Base-by-base conservation (phyloP, 1,140 invertebrate genomes). In the Hydropsyche tenuis region DNA sequence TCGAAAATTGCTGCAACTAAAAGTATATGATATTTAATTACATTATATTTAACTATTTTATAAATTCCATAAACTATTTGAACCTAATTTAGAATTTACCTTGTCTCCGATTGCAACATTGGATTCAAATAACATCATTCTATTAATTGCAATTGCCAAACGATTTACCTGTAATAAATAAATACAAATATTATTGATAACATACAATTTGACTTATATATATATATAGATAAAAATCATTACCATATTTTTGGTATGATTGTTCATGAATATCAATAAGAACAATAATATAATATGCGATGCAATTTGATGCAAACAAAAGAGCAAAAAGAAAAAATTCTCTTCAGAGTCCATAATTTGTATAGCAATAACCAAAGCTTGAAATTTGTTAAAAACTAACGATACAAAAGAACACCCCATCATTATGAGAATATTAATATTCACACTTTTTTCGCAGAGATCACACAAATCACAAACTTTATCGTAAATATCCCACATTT, bases 371-470 rank as follows among this genome's bases (percentile, higher is more conserved):
- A 16, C n/a, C 9, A 68, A n/a, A 23, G 27, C 48, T 45, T 70
- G 43, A 70, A 70, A 70, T 18, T 56, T 25, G 30, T 70, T 70
- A 60, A 70, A 51, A 30, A 70, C 68, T 12, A 70, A 14, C 1
- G 48, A 18, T 0, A 70, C 16, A 53, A 70, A 70, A 22, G 65
- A 1, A 46, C 16, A 48, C 2, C 45, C 22, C 22, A 60, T 23
- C 16, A 70, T 69, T 1, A 48, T 1, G 43, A 69, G 23, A n/a
- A 70, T 16, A 14, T 56, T 56, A 6, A 70, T 1, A 11, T 11
- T 37, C 56, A 56, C 37, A 5, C 18, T 18, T 9, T 70, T 23
- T n/a, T 56, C 20, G 11, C 11, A 14, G 7, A 30, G 4, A 9
- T 70, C 68, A 25, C 68, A n/a, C 12, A 16, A 1, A 11, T 70